Percentiles rank a stretch among this genome's conserved stretches.
Conservation (phyloP, 2,113 vertebrate species). For the Anthoscopus minutus region DNA sequence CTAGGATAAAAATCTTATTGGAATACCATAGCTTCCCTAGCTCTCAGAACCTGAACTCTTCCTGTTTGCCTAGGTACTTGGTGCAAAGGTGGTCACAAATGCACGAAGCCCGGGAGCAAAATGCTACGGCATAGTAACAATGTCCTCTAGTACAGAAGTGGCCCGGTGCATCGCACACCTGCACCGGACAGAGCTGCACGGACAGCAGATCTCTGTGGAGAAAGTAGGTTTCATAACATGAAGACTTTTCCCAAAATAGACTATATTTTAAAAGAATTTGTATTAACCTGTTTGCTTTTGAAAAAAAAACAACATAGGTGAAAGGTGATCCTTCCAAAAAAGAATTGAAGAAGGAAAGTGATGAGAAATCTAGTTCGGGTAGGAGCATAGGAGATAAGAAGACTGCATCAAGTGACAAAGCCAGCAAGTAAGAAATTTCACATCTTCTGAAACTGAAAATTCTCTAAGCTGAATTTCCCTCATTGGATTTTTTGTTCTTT, state of each 20-base stretch:
- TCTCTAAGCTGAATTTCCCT: not conserved
- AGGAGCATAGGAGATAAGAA: constrained; percentile 86
- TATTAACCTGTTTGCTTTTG: constrained; percentile 10
- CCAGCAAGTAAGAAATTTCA: constrained; percentile 72
- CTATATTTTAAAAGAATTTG: not conserved
- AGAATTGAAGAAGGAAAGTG: constrained; percentile 89
- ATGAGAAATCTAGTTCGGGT: constrained; percentile 82
- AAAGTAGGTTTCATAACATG: constrained; percentile 74
- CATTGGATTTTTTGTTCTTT: not conserved
- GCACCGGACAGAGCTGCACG: constrained; percentile 91
- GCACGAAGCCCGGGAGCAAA: constrained; percentile 94
- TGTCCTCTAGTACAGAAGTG: constrained; percentile 93
- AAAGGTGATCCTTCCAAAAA: constrained; percentile 97
- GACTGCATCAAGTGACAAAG: constrained; percentile 73
- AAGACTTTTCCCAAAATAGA: not conserved
- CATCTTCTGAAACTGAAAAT: not conserved
- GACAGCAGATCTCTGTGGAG: constrained; percentile 95
- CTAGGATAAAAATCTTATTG: not conserved
- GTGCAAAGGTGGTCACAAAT: constrained; percentile 96
- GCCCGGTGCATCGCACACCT: constrained; percentile 90
- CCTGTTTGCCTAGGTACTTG: constrained; percentile 80
- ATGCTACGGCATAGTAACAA: constrained; percentile 94
- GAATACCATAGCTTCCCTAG: not conserved
- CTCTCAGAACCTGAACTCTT: not conserved
- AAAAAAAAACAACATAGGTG: constrained; percentile 72